A percentile compares a stretch with the other conserved stretches of the same genome.
Conservation (phyloP, 2,797 vertebrate genomes). For the Phoeniculus purpureus region DNA sequence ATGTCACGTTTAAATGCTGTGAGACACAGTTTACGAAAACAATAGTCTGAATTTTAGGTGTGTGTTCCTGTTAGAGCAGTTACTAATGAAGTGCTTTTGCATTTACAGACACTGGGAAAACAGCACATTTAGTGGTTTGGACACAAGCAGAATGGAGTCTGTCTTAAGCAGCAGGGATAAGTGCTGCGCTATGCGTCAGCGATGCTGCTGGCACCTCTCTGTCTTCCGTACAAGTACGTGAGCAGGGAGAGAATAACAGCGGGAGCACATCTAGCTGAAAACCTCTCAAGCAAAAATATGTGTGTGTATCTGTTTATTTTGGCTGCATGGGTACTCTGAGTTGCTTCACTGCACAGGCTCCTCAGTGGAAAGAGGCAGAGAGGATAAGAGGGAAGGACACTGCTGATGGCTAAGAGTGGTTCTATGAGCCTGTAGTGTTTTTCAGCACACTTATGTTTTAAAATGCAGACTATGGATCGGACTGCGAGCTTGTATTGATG, state of each 20-base stretch:
- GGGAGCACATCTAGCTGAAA: not conserved
- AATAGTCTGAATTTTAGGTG: not conserved
- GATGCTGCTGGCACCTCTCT: not conserved
- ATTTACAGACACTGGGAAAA: not conserved
- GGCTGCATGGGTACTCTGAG: not conserved
- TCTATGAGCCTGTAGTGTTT: not conserved
- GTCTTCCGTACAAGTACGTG: accelerated
- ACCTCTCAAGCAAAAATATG: not conserved
- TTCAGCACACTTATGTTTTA: not conserved
- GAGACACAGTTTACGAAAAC: not conserved
- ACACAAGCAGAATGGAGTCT: not conserved
- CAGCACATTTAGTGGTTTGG: not conserved
- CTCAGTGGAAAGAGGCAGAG: not conserved
- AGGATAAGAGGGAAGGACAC: not conserved
- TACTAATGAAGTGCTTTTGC: not conserved
- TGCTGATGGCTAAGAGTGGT: not conserved
- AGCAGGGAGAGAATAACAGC: not conserved
- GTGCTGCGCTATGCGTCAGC: not conserved
- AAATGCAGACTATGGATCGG: not conserved
- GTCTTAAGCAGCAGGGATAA: not conserved
- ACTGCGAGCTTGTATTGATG: not conserved
- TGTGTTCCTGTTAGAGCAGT: not conserved
- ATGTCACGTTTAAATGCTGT: not conserved
- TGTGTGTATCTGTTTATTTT: not conserved
- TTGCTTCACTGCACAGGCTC: not conserved